Conservation (phyloP, 2,888 invertebrate species). For the Drosophila meridionalis region DNA sequence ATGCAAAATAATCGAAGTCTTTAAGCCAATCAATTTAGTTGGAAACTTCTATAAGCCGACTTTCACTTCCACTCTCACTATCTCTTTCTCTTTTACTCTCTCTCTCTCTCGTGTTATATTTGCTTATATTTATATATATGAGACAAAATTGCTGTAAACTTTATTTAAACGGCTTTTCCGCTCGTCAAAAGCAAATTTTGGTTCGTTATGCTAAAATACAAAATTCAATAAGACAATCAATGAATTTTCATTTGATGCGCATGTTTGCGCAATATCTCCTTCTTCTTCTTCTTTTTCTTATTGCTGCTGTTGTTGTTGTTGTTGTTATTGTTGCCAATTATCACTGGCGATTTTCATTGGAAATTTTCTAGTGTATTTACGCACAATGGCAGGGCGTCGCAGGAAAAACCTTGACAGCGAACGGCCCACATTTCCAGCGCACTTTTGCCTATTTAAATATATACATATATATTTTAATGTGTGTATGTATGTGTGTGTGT, state of each 20-base stretch:
- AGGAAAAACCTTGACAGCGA: constrained; percentile 32
- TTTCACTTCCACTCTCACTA: background rate
- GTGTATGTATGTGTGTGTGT: background rate
- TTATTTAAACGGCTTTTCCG: constrained; percentile 45
- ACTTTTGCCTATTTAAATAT: constrained; percentile 20
- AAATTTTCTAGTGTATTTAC: constrained; percentile 33
- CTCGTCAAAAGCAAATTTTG: constrained; percentile 21
- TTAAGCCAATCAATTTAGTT: constrained; percentile 57
- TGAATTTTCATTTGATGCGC: constrained; percentile 72
- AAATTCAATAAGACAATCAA: constrained; percentile 76
- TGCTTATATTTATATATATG: constrained; percentile 1
- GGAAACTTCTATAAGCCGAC: constrained; percentile 28
- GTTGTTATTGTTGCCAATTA: constrained; percentile 42
- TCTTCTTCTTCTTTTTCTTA: constrained; percentile 9
- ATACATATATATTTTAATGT: background rate
- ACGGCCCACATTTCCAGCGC: constrained; percentile 23
- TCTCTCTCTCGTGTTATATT: background rate
- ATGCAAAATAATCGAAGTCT: constrained; percentile 18
- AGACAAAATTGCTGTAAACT: constrained; percentile 22
- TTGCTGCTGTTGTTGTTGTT: background rate
- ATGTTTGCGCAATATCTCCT: constrained; percentile 58
- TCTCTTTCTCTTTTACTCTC: background rate
- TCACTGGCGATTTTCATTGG: constrained; percentile 49
- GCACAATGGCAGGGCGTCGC: constrained; percentile 21
- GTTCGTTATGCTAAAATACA: constrained; percentile 33